Evolutionary conservation across 1,140 invertebrate species (phyloP).

Genomic region (Megalopta genalis): DNA sequence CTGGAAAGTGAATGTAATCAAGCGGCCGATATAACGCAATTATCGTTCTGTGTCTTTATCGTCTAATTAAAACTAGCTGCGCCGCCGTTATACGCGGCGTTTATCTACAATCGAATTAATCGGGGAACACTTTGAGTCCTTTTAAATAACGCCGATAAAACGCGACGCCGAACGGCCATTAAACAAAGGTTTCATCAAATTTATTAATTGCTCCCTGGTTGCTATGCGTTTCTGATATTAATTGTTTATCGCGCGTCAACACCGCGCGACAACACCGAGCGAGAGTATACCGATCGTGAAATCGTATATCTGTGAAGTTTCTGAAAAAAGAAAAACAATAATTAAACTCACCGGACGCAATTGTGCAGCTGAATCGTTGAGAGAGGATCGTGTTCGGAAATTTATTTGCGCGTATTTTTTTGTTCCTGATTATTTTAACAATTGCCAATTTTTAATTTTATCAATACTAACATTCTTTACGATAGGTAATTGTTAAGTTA

Average conservation of each 20-base stretch:
- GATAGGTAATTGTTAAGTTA: too few species aligned
- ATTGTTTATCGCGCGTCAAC: background rate
- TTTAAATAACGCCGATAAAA: slow-evolving; percentile 2
- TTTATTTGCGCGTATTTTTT: too few species aligned
- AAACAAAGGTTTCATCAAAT: slow-evolving; percentile 8
- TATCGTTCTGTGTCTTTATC: slow-evolving; percentile 66
- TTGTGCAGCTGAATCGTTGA: too few species aligned
- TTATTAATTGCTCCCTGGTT: slow-evolving; percentile 9
- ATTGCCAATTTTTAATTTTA: too few species aligned
- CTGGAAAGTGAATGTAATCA: slow-evolving; percentile 68
- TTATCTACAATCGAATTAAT: slow-evolving; percentile 50
- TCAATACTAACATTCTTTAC: too few species aligned
- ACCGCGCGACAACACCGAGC: too few species aligned
- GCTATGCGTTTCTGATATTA: background rate
- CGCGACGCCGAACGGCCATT: background rate
- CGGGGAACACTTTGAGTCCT: background rate
- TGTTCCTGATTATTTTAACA: too few species aligned
- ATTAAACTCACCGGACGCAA: too few species aligned
- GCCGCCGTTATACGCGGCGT: slow-evolving; percentile 36
- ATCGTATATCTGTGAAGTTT: too few species aligned
- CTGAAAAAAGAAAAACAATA: too few species aligned
- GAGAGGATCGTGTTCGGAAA: too few species aligned
- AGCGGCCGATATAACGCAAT: slow-evolving; percentile 62
- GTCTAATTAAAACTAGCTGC: slow-evolving; percentile 66
- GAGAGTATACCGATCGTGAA: too few species aligned